Percentiles rank a stretch among this genome's conserved stretches.
Conservation (phyloP, 2,113 vertebrate genomes). For the Menidia beryllina region DNA sequence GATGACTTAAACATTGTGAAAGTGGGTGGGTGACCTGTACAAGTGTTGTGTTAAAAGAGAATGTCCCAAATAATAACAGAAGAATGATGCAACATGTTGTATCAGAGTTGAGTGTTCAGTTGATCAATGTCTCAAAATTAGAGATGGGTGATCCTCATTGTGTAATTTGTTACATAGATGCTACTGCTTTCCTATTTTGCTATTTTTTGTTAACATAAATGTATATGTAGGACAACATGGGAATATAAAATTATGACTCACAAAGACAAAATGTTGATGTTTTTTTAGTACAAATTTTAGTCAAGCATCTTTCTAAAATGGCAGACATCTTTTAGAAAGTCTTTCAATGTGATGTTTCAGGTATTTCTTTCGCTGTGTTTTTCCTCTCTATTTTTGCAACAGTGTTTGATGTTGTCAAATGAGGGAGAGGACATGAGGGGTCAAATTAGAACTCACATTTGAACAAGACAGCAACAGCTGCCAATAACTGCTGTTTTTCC, state of each 20-base stretch:
- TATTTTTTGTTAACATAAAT: too few relatives aligned
- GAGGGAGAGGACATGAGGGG: conserved; percentile 18
- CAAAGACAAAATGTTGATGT: neutral
- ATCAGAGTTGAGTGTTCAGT: too few relatives aligned
- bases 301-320: conserved; percentile 22
- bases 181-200: too few relatives aligned
- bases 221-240: too few relatives aligned
- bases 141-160: too few relatives aligned
- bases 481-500: conserved; percentile 48
- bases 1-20: conserved; percentile 26
- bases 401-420: conserved; percentile 43
- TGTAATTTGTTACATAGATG: too few relatives aligned
- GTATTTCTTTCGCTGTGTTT: conserved; percentile 41
- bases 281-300: neutral
- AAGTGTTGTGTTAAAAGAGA: conserved; percentile 5
- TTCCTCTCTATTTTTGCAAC: conserved; percentile 48
- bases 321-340: too few relatives aligned
- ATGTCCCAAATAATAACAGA: conserved; percentile 31
- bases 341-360: conserved; percentile 47
- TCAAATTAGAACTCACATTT: conserved; percentile 57
- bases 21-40: conserved; percentile 53
- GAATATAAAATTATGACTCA: neutral
- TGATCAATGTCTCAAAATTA: too few relatives aligned
- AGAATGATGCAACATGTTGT: too few relatives aligned
- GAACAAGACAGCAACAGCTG: conserved; percentile 46